A percentile compares a stretch with the other conserved stretches of the same genome.
Evolutionary conservation across 2,113 vertebrate species (phyloP).

Genomic region (Setophaga coronata): DNA sequence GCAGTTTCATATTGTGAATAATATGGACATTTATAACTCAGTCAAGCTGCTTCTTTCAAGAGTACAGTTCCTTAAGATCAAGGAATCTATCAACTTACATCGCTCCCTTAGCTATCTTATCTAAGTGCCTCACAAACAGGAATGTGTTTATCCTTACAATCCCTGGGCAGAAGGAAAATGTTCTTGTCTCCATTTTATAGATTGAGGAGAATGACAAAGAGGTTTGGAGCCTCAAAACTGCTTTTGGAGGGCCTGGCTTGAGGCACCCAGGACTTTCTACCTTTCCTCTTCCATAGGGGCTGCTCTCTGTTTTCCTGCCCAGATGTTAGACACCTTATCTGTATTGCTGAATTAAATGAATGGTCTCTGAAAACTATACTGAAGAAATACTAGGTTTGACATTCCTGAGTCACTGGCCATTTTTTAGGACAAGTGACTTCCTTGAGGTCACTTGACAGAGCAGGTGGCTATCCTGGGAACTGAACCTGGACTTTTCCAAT

Average conservation of each 20-base stretch:
- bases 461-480: not conserved
- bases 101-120: slow-evolving; percentile 55
- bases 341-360: not conserved
- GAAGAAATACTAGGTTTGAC: not conserved
- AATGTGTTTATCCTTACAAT: slow-evolving; percentile 14
- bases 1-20: slow-evolving; percentile 48
- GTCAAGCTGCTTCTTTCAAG: slow-evolving; percentile 45
- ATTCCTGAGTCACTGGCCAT: not conserved
- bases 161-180: not conserved
- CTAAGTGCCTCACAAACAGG: slow-evolving; percentile 46
- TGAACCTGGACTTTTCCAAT: not conserved
- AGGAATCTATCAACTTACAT: slow-evolving; percentile 55
- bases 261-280: not conserved
- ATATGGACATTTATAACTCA: slow-evolving; percentile 39
- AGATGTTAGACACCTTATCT: not conserved
- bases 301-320: not conserved
- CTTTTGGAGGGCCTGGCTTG: not conserved
- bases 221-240: not conserved
- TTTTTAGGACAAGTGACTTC: not conserved
- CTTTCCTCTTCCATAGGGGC: not conserved
- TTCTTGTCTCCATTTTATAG: slow-evolving; percentile 32
- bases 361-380: not conserved
- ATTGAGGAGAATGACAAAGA: slow-evolving; percentile 7
- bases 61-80: slow-evolving; percentile 54
- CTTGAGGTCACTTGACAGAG: not conserved